Conservation (phyloP, 2,888 invertebrate genomes). For the Nemotelus pantherinus region DNA sequence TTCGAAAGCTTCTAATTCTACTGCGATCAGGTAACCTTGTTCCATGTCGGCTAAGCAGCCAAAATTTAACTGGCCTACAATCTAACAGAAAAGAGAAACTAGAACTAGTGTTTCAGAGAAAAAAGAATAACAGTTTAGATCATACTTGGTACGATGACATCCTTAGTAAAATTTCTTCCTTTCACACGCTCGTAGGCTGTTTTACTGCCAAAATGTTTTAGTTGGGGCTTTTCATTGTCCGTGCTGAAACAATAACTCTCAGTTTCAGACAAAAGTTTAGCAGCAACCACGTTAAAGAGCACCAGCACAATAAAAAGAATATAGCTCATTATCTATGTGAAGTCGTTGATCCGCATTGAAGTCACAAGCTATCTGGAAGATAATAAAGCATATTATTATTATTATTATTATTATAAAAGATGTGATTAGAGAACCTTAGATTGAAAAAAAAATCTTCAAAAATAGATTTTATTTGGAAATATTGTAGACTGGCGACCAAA, state of each 20-base stretch:
- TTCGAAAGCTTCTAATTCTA: conserved; percentile 68
- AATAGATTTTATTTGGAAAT: too few relatives aligned
- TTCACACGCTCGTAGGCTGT: conserved; percentile 81
- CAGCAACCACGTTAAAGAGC: not conserved
- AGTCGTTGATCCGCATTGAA: too few relatives aligned
- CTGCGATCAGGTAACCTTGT: conserved; percentile 72
- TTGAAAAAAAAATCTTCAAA: too few relatives aligned
- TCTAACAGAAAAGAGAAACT: conserved; percentile 64
- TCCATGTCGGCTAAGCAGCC: conserved; percentile 77
- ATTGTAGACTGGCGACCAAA: too few relatives aligned
- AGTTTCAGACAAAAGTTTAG: conserved; percentile 14
- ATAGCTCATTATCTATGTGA: too few relatives aligned
- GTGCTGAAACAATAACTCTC: conserved; percentile 61
- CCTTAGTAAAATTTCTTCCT: conserved; percentile 2
- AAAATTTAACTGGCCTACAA: conserved; percentile 77
- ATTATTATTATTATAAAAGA: too few relatives aligned
- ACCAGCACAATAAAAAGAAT: too few relatives aligned
- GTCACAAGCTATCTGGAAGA: too few relatives aligned
- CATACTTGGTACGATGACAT: conserved; percentile 9
- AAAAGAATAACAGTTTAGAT: not conserved
- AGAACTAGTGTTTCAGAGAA: not conserved
- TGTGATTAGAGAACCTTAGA: too few relatives aligned
- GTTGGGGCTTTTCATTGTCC: conserved; percentile 60
- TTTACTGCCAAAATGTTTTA: conserved; percentile 73
- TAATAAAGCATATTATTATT: too few relatives aligned